Evolutionary conservation across 2,888 invertebrate genomes (phyloP).

Genomic region (Cephalotes varians): DNA sequence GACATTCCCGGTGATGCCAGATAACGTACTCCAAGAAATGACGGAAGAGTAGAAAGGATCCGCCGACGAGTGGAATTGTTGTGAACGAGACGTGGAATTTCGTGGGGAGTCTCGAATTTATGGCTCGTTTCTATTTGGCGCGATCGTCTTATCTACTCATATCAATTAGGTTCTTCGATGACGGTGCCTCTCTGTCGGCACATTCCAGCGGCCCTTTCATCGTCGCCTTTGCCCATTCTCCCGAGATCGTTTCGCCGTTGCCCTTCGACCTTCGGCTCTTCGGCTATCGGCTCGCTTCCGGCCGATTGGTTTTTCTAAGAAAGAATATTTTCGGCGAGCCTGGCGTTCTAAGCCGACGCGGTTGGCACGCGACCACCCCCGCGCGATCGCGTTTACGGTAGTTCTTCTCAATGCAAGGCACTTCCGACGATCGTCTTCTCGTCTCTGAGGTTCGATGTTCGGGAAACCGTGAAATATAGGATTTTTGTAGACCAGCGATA

Average conservation of each 20-base stretch:
- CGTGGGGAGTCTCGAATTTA: constrained; percentile 67
- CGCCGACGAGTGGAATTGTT: constrained; percentile 64
- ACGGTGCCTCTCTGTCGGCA: constrained; percentile 51
- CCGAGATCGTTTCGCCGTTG: constrained; percentile 8
- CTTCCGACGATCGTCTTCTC: constrained; percentile 21
- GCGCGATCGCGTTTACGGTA: constrained; percentile 13
- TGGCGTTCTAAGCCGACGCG: not conserved
- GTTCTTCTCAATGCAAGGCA: constrained; percentile 1
- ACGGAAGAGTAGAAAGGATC: not conserved
- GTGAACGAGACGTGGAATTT: constrained; percentile 57
- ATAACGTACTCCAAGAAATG: constrained; percentile 1
- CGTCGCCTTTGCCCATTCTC: constrained; percentile 30
- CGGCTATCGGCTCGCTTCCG: constrained; percentile 64
- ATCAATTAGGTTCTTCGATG: constrained; percentile 68
- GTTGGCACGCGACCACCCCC: constrained; percentile 28
- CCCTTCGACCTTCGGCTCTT: constrained; percentile 50
- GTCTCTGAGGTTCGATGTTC: constrained; percentile 16
- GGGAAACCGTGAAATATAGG: constrained; percentile 14
- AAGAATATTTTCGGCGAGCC: constrained; percentile 33
- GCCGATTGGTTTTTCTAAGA: constrained; percentile 48
- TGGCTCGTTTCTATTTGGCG: constrained; percentile 61
- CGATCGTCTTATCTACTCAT: constrained; percentile 69
- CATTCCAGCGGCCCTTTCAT: constrained; percentile 16
- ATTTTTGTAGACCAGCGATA: not conserved
- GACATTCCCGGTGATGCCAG: constrained; percentile 46